Evolutionary conservation across 1,140 invertebrate species (phyloP).

Genomic region (Sinella curviseta): DNA sequence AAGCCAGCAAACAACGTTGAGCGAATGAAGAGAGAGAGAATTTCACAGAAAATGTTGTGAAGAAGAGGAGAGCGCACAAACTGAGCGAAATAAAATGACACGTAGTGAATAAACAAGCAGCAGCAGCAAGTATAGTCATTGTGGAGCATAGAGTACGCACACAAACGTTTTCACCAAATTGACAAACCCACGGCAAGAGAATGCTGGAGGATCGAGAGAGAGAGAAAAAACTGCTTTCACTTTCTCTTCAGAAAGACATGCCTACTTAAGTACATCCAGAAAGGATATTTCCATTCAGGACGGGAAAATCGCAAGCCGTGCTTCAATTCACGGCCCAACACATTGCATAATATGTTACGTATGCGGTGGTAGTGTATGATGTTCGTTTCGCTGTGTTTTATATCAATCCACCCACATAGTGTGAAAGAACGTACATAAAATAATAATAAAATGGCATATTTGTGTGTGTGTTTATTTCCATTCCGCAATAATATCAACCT

Average conservation of each 20-base stretch:
- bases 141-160: not conserved
- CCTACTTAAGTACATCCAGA: not conserved
- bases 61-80: no score
- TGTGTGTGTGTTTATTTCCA: not conserved
- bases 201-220: not conserved
- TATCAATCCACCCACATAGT: not conserved
- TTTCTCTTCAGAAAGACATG: not conserved
- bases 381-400: not conserved
- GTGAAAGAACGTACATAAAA: not conserved
- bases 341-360: not conserved
- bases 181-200: conserved; percentile 4
- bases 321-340: not conserved
- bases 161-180: conserved; percentile 12
- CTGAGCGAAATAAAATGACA: no score
- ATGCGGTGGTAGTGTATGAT: no score
- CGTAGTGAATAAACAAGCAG: not conserved
- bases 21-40: no score
- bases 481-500: no score
- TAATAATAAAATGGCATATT: not conserved
- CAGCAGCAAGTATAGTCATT: not conserved
- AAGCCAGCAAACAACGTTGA: no score
- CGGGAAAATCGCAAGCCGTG: not conserved
- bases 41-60: no score
- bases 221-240: conserved; percentile 1
- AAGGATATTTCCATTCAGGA: conserved; percentile 2